Percentiles rank a stretch among this genome's conserved stretches.
Evolutionary conservation across 2,888 invertebrate genomes (phyloP).

Genomic region (Axea sp.): DNA sequence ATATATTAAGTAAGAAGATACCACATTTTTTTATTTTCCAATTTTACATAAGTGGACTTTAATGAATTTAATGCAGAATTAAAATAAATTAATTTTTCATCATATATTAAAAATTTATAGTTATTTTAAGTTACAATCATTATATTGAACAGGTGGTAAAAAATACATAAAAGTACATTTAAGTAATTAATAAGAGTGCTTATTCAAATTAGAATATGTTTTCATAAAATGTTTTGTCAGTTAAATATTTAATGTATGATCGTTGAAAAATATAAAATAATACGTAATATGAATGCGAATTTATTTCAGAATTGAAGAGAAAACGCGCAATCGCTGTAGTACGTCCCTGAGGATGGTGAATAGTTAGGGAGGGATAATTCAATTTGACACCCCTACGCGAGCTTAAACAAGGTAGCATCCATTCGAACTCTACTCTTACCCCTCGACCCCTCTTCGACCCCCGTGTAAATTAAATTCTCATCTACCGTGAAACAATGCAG

Average conservation of each 20-base stretch:
- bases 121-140: too few relatives aligned
- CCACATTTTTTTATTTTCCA: too few relatives aligned
- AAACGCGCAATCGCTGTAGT: conserved; percentile 71
- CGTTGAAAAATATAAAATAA: conserved; percentile 4
- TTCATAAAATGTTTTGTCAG: too few relatives aligned
- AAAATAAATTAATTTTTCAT: too few relatives aligned
- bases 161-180: too few relatives aligned
- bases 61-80: too few relatives aligned
- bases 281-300: conserved; percentile 24
- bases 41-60: too few relatives aligned
- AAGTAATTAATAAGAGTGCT: too few relatives aligned
- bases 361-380: conserved; percentile 74
- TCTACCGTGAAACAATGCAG: conserved; percentile 78
- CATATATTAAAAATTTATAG: too few relatives aligned
- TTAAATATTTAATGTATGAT: neutral
- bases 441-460: conserved; percentile 47
- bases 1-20: too few relatives aligned
- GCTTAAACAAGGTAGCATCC: conserved; percentile 77
- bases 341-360: conserved; percentile 73
- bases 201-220: too few relatives aligned
- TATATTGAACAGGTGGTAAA: too few relatives aligned
- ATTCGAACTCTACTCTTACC: conserved; percentile 63
- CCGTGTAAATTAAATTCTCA: conserved; percentile 78
- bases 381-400: conserved; percentile 79
- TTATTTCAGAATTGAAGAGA: conserved; percentile 61